Evolutionary conservation across 2,113 vertebrate species (phyloP).

Genomic region (Pedetes capensis): DNA sequence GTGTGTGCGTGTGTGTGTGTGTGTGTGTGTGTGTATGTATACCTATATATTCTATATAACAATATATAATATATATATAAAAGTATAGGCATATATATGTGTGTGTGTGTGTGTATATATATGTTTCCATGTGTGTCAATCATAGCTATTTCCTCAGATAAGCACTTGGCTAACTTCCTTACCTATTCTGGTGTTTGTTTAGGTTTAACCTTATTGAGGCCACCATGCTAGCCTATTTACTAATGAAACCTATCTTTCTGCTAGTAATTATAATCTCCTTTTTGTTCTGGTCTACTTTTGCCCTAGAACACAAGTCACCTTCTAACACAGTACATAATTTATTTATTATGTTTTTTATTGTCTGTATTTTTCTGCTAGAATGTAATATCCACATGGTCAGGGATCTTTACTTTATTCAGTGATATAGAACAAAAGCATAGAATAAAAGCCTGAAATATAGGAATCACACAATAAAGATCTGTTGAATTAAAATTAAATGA

Average conservation of each 20-base stretch:
- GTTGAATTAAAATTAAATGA: slow-evolving; percentile 27
- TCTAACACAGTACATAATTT: neutral
- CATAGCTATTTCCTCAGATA: neutral
- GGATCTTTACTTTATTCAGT: slow-evolving; percentile 20
- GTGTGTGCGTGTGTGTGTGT: too few species aligned
- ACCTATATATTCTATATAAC: too few species aligned
- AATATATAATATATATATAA: too few species aligned
- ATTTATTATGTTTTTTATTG: neutral
- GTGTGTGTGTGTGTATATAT: neutral
- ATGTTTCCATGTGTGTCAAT: neutral
- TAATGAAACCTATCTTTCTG: neutral
- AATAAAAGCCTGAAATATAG: neutral
- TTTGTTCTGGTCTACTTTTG: neutral
- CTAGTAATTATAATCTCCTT: neutral
- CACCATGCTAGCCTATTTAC: neutral
- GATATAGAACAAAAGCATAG: neutral
- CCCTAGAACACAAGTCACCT: neutral
- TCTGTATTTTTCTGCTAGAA: slow-evolving; percentile 6
- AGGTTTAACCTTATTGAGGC: neutral
- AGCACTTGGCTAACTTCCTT: neutral
- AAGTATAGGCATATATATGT: neutral
- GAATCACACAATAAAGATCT: neutral
- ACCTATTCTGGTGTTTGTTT: neutral
- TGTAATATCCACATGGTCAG: neutral
- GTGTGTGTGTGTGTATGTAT: too few species aligned